A percentile compares a stretch with the other conserved stretches of the same genome.
phyloP scores from a whole-genome alignment of 2,888 invertebrate genomes.

The Chymomyza fuscimana region DNA sequence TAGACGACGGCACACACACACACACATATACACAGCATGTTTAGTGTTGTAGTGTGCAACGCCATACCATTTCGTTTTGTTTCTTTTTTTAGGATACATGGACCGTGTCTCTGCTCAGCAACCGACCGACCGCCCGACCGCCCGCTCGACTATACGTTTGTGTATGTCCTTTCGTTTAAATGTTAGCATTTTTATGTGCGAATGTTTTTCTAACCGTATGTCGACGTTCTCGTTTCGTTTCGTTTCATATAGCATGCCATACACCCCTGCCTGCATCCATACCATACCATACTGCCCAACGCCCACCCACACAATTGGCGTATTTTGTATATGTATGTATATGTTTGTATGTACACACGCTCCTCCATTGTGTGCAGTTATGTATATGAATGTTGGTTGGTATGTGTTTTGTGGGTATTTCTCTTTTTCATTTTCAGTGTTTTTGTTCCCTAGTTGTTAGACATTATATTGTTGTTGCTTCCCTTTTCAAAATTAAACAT shows the following conservation, averaged over 20 bases:
- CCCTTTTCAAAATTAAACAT: slow-evolving; percentile 73
- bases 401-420: slow-evolving; percentile 46
- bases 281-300: neutral
- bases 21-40: slow-evolving; percentile 7
- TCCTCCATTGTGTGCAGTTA: slow-evolving; percentile 22
- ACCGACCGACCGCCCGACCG: neutral
- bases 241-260: slow-evolving; percentile 1
- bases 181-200: slow-evolving; percentile 78
- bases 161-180: slow-evolving; percentile 63
- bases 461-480: slow-evolving; percentile 55
- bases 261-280: neutral
- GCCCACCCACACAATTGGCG: slow-evolving; percentile 50
- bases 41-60: neutral
- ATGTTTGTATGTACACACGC: slow-evolving; percentile 26
- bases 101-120: neutral
- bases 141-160: neutral
- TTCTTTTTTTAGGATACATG: too few relatives aligned
- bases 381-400: slow-evolving; percentile 44
- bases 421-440: slow-evolving; percentile 70
- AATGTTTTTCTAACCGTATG: slow-evolving; percentile 77
- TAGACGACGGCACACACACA: slow-evolving; percentile 25
- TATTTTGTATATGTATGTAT: neutral
- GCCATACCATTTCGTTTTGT: neutral
- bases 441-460: slow-evolving; percentile 68
- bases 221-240: slow-evolving; percentile 53